Conservation (phyloP, 2,113 vertebrate species). For the Circaetus gallicus region DNA sequence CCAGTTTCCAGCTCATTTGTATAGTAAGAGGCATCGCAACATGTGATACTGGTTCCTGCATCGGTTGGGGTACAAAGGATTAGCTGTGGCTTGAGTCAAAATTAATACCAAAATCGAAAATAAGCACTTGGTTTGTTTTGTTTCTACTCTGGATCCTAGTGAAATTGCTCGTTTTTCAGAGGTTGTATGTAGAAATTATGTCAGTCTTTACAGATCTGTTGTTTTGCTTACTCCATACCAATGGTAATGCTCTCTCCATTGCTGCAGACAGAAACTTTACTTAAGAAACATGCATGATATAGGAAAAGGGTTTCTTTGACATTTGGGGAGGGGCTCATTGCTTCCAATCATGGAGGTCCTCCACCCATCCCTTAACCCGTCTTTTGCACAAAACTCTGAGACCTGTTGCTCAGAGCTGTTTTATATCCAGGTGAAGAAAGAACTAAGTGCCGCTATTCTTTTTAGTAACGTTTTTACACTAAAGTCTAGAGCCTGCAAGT, state of each 20-base stretch:
- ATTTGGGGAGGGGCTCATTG: background rate
- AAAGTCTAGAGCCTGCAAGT: background rate
- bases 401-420: background rate
- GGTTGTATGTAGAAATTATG: background rate
- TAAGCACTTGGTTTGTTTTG: background rate
- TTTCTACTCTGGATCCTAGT: background rate
- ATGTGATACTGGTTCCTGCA: background rate
- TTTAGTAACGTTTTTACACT: background rate
- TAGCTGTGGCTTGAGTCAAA: background rate
- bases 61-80: background rate
- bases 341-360: background rate
- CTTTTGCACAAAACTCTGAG: background rate
- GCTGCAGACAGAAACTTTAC: background rate
- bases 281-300: fast-evolving
- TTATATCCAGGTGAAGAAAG: background rate
- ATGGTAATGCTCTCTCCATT: background rate
- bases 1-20: background rate
- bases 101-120: background rate
- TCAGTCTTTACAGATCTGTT: background rate
- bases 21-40: background rate
- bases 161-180: background rate
- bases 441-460: background rate
- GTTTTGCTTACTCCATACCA: background rate
- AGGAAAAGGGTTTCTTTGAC: background rate
- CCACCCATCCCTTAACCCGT: background rate